phyloP scores from a whole-genome alignment of 2,797 vertebrate genomes.

The Lophotriccus pileatus region DNA sequence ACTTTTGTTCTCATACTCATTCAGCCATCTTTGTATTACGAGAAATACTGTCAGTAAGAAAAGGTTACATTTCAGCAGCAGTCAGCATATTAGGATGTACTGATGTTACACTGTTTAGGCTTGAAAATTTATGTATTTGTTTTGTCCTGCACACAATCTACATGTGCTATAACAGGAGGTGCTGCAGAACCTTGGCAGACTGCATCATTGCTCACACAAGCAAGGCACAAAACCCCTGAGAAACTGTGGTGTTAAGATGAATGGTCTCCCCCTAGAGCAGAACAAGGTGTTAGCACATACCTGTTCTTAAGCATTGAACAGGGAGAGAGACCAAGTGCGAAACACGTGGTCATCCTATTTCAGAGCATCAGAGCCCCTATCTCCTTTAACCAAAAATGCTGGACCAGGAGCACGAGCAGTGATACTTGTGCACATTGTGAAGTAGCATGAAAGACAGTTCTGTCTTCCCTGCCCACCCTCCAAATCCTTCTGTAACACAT shows the following conservation, averaged over 20 bases:
- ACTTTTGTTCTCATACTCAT: background rate
- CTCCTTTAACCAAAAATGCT: background rate
- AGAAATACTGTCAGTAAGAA: background rate
- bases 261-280: background rate
- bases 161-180: background rate
- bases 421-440: background rate
- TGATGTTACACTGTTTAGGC: background rate
- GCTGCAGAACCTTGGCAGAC: background rate
- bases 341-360: background rate
- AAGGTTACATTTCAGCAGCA: background rate
- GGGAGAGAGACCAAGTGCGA: fast-evolving
- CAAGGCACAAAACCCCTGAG: background rate
- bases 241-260: background rate
- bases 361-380: background rate
- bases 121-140: background rate
- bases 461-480: background rate
- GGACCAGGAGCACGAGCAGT: background rate
- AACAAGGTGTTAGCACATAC: background rate
- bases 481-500: background rate
- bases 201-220: background rate
- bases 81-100: background rate
- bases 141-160: background rate
- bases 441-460: background rate
- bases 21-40: background rate
- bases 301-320: background rate